Percentiles rank a stretch among this genome's conserved stretches.
phyloP scores from a whole-genome alignment of 2,113 vertebrate genomes.

The Otolemur garnettii region DNA sequence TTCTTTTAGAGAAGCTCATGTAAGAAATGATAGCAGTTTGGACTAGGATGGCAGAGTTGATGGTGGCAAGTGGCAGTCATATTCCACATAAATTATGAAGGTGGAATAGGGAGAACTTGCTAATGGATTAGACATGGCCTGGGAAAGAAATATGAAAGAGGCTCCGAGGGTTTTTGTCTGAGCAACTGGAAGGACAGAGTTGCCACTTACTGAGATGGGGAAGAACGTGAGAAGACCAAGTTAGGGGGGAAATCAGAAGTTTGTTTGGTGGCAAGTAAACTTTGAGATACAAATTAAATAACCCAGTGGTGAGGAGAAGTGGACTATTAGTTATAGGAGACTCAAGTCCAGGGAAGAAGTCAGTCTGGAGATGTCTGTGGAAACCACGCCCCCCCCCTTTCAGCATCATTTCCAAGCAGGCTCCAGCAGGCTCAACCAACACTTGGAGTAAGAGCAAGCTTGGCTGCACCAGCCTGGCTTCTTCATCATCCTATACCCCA shows the following conservation, averaged over 20 bases:
- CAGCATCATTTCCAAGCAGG: not conserved
- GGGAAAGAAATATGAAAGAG: not conserved
- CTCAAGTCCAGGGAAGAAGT: not conserved
- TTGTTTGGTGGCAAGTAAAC: not conserved
- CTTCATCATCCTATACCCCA: not conserved
- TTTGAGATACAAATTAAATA: not conserved
- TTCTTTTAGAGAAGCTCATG: not conserved
- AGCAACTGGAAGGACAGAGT: not conserved
- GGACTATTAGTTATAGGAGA: not conserved
- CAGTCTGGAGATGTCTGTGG: not conserved
- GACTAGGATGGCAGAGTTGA: not conserved
- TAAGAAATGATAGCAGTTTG: constrained; percentile 1
- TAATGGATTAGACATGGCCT: not conserved
- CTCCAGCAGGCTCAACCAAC: not conserved
- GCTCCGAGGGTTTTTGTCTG: not conserved
- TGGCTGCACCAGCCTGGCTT: not conserved
- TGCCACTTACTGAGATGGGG: not conserved
- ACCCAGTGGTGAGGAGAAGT: not conserved
- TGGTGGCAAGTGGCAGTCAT: not conserved
- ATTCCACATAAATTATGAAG: not conserved
- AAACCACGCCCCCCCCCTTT: not conserved
- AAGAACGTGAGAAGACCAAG: not conserved
- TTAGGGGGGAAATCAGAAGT: not conserved
- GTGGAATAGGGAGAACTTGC: not conserved
- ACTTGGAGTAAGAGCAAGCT: not conserved